Percentiles rank a stretch among this genome's conserved stretches.
Evolutionary conservation across 2,888 invertebrate genomes (phyloP).

Genomic region (Cremastinae sp.): DNA sequence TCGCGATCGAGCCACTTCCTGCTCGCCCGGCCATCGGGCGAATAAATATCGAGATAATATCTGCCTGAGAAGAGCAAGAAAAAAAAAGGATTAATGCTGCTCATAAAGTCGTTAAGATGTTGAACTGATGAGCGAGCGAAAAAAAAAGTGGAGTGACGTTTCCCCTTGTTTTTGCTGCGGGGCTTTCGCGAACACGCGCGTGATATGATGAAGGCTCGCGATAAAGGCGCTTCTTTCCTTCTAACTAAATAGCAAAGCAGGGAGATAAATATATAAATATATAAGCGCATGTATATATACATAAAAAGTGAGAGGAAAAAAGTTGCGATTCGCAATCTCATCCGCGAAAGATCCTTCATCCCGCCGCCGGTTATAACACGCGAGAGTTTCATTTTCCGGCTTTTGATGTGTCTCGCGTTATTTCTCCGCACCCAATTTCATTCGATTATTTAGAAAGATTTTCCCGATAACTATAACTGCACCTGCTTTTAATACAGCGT

Average conservation of each 20-base stretch:
- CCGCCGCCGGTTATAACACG: constrained; percentile 12
- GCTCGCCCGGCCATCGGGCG: constrained; percentile 7
- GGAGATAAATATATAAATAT: constrained; percentile 5
- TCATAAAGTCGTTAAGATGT: constrained; percentile 44
- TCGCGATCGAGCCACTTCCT: constrained; percentile 21
- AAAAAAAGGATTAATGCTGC: constrained; percentile 22
- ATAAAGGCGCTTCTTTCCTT: constrained; percentile 41
- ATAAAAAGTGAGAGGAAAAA: background rate
- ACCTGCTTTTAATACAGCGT: too few species aligned
- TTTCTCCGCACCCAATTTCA: constrained; percentile 31
- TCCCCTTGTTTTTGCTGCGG: constrained; percentile 31
- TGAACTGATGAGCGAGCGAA: constrained; percentile 14
- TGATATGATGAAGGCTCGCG: constrained; percentile 38
- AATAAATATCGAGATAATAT: constrained; percentile 32
- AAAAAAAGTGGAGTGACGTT: constrained; percentile 42
- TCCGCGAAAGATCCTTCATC: constrained; percentile 21
- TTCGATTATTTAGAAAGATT: too few species aligned
- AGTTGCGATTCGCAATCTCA: constrained; percentile 37
- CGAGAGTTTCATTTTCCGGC: constrained; percentile 46
- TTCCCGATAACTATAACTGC: too few species aligned
- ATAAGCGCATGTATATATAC: too few species aligned
- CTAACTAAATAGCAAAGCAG: constrained; percentile 33
- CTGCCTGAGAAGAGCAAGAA: background rate
- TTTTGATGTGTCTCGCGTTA: constrained; percentile 39
- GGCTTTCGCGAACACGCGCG: constrained; percentile 24